Conservation (phyloP, 1,140 invertebrate species). For the Penaeus vannamei region DNA sequence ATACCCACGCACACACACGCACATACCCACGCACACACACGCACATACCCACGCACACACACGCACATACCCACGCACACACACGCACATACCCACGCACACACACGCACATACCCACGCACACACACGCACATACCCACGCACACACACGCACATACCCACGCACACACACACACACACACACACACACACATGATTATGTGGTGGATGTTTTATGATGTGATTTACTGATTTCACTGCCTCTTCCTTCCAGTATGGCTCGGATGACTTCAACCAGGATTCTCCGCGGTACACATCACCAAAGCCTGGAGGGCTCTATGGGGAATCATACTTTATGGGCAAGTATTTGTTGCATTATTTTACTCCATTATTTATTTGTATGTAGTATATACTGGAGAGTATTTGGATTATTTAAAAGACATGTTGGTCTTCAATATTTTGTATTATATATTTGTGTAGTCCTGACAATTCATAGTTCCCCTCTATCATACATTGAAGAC, state of each 20-base stretch:
- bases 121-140: background rate
- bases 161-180: background rate
- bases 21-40: background rate
- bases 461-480: too few relatives aligned
- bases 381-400: background rate
- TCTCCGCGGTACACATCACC: constrained; percentile 89
- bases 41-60: background rate
- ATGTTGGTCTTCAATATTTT: too few relatives aligned
- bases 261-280: constrained; percentile 90
- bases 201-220: too few relatives aligned
- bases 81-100: too few relatives aligned
- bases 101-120: background rate
- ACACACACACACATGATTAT: too few relatives aligned
- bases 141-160: background rate
- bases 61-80: background rate
- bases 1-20: background rate
- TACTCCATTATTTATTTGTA: background rate
- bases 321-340: constrained; percentile 77
- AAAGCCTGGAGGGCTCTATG: constrained; percentile 77
- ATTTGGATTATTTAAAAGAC: background rate
- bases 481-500: background rate
- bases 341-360: constrained; percentile 60
- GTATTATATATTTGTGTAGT: too few relatives aligned
- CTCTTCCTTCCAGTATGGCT: constrained; percentile 82
- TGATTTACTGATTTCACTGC: constrained; percentile 14